Base-by-base conservation (phyloP, 2,888 invertebrate species). In the Lysandra bellargus region DNA sequence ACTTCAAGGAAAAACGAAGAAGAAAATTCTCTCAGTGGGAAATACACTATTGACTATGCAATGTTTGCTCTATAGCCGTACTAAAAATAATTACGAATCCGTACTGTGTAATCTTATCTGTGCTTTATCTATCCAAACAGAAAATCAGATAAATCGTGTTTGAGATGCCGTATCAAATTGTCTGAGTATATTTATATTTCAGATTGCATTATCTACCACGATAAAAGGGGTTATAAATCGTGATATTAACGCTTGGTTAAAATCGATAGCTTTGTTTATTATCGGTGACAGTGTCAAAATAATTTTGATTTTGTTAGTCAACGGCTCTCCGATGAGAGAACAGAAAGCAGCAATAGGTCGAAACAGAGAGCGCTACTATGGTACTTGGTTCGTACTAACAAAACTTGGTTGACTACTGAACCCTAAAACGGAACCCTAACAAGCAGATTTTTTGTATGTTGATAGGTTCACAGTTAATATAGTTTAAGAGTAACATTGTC, bases 161-260 rank as follows among this genome's bases (percentile, higher is more conserved):
- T 85, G 89, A 90, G 90, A 92, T 91, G 89, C 83, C 87, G 86
- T 88, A 88, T 90, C 88, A 87, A 86, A 84, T 85, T 87, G 85
- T 87, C 83, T 84, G 85, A 88, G 88, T 88, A 85, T 91, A 88
- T 89, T 90, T 88, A 87, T 89, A 87, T 89, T 90, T 89, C 83
- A 88, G 90, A 90, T 90, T 91, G 87, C 84, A 84, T 84, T 91
- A 90, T 91, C 89, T 86, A 82, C 81, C 80, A 83, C 83, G 87
- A 88, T 89, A 87, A 85, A 82, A 82, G 80, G 83, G 83, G 83
- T 81, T 81, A 83, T 83, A 83, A 82, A 83, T 83, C 81, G 79
- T 84, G 78, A 81, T 83, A 81, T 82, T 79, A 80, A 78, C 82
- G 76, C 53, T 76, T 76, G 75, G 81, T 81, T 80, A 82, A 83